Evolutionary conservation across 1,140 invertebrate species (phyloP).

Genomic region (Cotesia glomerata): DNA sequence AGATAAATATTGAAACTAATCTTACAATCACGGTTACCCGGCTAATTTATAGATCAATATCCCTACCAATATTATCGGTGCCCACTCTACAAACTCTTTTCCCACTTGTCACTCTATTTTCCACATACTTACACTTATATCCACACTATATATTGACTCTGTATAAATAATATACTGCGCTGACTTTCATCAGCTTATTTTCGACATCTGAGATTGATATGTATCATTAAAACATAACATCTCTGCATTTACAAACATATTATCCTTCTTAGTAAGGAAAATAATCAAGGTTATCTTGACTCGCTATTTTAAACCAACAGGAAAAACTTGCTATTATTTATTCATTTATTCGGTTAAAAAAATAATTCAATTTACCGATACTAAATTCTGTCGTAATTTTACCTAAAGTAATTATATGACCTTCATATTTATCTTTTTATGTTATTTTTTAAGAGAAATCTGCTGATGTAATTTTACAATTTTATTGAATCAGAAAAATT

Average conservation of each 20-base stretch:
- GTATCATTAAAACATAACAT: too few relatives aligned
- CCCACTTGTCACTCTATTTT: neutral
- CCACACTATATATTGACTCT: neutral
- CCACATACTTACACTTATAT: neutral
- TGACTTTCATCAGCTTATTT: neutral
- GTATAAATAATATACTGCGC: neutral
- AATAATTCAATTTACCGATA: neutral
- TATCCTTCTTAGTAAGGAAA: too few relatives aligned
- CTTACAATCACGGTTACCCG: neutral
- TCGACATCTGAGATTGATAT: too few relatives aligned
- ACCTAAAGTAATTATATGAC: neutral
- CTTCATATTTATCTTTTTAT: neutral
- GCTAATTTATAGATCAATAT: conserved; percentile 25
- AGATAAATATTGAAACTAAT: neutral
- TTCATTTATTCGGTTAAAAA: too few relatives aligned
- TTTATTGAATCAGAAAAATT: conserved; percentile 9
- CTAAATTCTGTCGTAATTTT: neutral
- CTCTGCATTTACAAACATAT: too few relatives aligned
- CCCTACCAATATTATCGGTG: neutral
- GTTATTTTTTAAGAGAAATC: neutral
- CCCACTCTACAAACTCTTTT: conserved; percentile 16
- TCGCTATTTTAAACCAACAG: too few relatives aligned
- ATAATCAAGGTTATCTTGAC: too few relatives aligned
- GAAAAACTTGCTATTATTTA: too few relatives aligned
- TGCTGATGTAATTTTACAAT: conserved; percentile 1